Evolutionary conservation across 2,888 invertebrate genomes (phyloP).

Genomic region (Mystacides longicornis): DNA sequence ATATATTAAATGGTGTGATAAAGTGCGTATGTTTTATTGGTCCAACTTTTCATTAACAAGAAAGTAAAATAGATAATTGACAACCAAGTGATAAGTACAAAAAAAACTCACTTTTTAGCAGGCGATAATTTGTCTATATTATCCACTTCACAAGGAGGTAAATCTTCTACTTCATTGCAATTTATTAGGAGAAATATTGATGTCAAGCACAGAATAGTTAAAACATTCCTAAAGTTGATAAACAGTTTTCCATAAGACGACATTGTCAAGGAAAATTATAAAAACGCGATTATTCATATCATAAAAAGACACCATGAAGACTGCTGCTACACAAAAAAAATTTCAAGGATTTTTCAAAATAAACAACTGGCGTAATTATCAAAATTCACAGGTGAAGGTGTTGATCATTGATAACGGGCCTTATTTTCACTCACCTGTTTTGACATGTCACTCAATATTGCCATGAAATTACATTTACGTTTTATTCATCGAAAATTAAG

Average conservation of each 20-base stretch:
- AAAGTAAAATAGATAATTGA: neutral
- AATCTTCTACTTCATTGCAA: conserved; percentile 14
- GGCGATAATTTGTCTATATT: neutral
- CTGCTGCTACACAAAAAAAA: conserved; percentile 9
- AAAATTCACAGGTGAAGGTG: neutral
- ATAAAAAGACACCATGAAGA: conserved; percentile 13
- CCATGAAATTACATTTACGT: no score
- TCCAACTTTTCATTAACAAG: neutral
- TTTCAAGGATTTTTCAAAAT: neutral
- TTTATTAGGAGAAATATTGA: neutral
- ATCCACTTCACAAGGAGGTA: conserved; percentile 17
- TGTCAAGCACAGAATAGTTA: neutral
- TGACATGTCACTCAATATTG: neutral
- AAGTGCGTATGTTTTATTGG: no score
- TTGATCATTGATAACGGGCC: neutral
- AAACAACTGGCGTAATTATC: neutral
- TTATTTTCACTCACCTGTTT: neutral
- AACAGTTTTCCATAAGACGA: conserved; percentile 15
- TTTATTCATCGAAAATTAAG: no score
- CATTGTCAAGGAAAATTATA: conserved; percentile 15
- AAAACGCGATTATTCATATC: conserved; percentile 16
- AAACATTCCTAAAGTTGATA: conserved; percentile 9
- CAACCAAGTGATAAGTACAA: neutral
- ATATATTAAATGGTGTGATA: no score
- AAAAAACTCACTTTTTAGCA: conserved; percentile 13